These are phyloP conservation scores for Muraenolepis orangiensis DNA, from an alignment of 2,797 vertebrate species.

Conservation along the genomic window DNA sequence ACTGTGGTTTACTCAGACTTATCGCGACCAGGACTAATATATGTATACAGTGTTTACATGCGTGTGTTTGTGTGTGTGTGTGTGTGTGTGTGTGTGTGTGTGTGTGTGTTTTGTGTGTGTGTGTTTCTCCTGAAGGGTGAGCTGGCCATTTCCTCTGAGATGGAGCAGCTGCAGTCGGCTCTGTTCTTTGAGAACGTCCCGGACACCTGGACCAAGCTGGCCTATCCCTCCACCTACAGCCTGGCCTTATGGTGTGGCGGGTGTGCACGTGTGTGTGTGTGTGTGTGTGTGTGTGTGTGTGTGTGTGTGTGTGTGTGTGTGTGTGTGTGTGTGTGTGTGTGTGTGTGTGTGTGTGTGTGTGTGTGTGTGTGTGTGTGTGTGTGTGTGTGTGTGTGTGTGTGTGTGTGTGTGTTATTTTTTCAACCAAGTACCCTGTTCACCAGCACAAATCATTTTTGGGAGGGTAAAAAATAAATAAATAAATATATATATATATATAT, in stretches of 20 bases:
- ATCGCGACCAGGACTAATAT: too few relatives aligned
- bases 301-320: not conserved
- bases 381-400: too few relatives aligned
- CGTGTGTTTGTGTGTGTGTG: not conserved
- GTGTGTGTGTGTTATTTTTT: too few relatives aligned
- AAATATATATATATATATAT: too few relatives aligned
- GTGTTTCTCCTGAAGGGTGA: slow-evolving; percentile 77
- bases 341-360: slow-evolving; percentile 17
- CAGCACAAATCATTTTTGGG: too few relatives aligned
- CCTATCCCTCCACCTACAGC: slow-evolving; percentile 87
- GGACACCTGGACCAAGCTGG: slow-evolving; percentile 86
- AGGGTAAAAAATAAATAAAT: too few relatives aligned
- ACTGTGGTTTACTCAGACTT: too few relatives aligned
- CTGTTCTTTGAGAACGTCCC: slow-evolving; percentile 92
- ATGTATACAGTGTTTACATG: too few relatives aligned
- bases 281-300: not conserved
- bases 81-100: slow-evolving; percentile 6
- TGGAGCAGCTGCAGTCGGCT: slow-evolving; percentile 89
- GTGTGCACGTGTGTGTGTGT: slow-evolving; percentile 9
- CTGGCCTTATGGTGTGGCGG: slow-evolving; percentile 80
- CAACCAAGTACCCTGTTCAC: too few relatives aligned
- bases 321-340: slow-evolving; percentile 16
- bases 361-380: too few relatives aligned
- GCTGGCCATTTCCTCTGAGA: slow-evolving; percentile 92
- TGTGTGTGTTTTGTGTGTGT: not conserved